Evolutionary conservation across 2,888 invertebrate species (phyloP).

Genomic region (Pomacea canaliculata): DNA sequence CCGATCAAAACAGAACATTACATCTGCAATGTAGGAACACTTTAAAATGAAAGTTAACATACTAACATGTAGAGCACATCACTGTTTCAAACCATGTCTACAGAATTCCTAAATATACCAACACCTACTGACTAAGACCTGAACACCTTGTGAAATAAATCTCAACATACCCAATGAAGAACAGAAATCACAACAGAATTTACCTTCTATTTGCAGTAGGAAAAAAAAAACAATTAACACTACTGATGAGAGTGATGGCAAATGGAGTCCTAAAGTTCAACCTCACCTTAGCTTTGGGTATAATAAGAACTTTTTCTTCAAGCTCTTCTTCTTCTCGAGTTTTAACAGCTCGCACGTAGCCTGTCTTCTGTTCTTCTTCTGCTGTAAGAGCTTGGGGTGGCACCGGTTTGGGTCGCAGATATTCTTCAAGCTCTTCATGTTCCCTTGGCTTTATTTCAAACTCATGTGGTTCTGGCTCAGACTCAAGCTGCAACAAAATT

Average conservation of each 20-base stretch:
- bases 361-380: constrained; percentile 49
- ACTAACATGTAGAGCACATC: no score
- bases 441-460: constrained; percentile 42
- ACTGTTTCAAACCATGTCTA: no score
- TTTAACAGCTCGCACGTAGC: constrained; percentile 48
- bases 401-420: constrained; percentile 40
- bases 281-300: constrained; percentile 49
- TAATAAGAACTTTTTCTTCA: constrained; percentile 41
- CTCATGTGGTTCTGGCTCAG: constrained; percentile 24
- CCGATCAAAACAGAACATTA: no score
- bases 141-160: no score
- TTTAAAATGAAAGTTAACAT: no score
- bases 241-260: neutral
- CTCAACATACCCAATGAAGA: no score
- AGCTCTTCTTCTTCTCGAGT: constrained; percentile 41
- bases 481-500: constrained; percentile 35
- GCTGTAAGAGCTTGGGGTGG: constrained; percentile 43
- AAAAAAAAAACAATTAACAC: no score
- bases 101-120: no score
- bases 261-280: neutral
- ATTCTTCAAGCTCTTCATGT: constrained; percentile 38
- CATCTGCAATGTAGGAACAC: no score
- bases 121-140: no score
- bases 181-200: no score
- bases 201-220: no score